Evolutionary conservation across 92 coral and sea anemone genomes (phyloP), one percentile per base, ranked within the genome.

Genomic region (Montipora capitata): DNA sequence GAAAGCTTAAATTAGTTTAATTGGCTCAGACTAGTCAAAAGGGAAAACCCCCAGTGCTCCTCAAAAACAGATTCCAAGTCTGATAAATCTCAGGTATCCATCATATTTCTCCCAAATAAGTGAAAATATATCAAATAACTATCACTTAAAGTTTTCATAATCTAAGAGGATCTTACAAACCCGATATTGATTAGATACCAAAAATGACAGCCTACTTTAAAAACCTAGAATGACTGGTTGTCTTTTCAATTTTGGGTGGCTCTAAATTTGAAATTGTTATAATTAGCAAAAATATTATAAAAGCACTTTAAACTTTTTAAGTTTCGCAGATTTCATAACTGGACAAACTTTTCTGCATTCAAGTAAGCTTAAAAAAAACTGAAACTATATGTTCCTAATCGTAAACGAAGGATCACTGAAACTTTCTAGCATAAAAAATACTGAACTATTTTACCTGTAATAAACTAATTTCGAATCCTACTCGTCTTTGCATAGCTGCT

Each of bases 1-100:
- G 10, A 5, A n/a, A 42, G 13, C 10, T 20, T 4, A 40, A 68
- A 59, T 15, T 4, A 11, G 43, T 82, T 39, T 57, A 11, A 59
- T 45, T 72, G 72, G 3, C 27, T 41, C 40, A 42, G 15, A 10
- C 40, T 40, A 6, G 17, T 51, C 4, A 20, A 18, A 4, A 18
- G 80, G 87, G 87, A 83, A 72, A 58, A 57, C 54, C 87, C 87
- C 87, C 56, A 39, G 4, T 52, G 4, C 4, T 11, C 56, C 44
- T 68, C 5, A 68, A 51, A 49, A 74, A 81, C 48, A 48, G 54
- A 81, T 70, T 68, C 38, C 76, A 81, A 54, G 51, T 58, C 38
- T 43, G 48, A 40, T 42, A 56, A 5, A 35, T 78, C 13, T n/a
- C 16, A 2, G 20, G 35, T 40, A 40, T 51, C 3, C 7, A 54